phyloP scores from a whole-genome alignment of 64 coral and sea anemone genomes.

The Actinia equina region DNA sequence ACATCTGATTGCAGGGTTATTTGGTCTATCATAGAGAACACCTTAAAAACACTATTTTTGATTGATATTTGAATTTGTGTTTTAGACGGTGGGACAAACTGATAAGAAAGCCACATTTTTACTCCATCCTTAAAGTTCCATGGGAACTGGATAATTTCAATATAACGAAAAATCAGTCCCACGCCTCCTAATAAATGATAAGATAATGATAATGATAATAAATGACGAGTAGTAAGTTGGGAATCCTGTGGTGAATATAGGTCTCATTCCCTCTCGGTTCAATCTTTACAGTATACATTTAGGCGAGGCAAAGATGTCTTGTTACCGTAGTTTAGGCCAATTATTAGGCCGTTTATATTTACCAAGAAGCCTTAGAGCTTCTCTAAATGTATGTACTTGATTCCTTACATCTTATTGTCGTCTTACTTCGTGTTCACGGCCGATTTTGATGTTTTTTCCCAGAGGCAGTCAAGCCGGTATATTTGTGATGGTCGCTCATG shows the following conservation, averaged over 20 bases:
- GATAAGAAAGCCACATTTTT: too few species aligned
- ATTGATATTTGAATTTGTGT: too few species aligned
- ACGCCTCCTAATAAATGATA: neutral
- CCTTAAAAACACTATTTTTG: too few species aligned
- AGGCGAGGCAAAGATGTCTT: conserved; percentile 37
- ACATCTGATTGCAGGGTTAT: too few species aligned
- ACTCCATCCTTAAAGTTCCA: too few species aligned
- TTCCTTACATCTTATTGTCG: neutral
- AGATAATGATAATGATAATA: too few species aligned
- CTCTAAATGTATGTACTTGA: conserved; percentile 33
- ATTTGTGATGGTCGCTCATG: neutral
- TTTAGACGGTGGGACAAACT: too few species aligned
- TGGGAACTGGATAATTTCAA: too few species aligned
- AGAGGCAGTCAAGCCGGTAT: conserved; percentile 23
- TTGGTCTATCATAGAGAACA: too few species aligned
- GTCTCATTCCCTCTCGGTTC: neutral
- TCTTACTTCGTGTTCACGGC: neutral
- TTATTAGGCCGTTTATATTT: conserved; percentile 45
- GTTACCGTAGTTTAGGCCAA: conserved; percentile 46
- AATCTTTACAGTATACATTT: neutral
- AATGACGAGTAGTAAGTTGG: neutral
- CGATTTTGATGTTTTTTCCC: conserved; percentile 2
- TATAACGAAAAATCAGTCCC: neutral
- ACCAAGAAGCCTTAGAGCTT: conserved; percentile 22
- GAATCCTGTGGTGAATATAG: neutral